Conservation (phyloP, 2,888 invertebrate genomes). For the Galeopsomyia nigrocyanea region DNA sequence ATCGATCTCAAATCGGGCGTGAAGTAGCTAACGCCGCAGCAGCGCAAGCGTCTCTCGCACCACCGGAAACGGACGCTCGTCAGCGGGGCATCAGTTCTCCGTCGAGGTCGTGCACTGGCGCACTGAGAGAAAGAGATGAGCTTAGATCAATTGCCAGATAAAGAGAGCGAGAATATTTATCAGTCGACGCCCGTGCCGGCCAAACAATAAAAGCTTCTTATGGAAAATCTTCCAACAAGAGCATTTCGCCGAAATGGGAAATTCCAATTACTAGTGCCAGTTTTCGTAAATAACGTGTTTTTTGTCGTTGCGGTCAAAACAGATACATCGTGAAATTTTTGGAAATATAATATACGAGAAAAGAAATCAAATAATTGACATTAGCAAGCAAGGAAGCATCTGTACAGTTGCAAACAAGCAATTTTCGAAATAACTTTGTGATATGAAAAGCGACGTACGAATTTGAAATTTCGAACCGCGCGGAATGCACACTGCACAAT, state of each 20-base stretch:
- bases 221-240: too few relatives aligned
- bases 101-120: not conserved
- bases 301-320: too few relatives aligned
- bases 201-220: not conserved
- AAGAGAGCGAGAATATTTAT: conserved; percentile 39
- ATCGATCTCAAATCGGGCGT: conserved; percentile 45
- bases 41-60: conserved; percentile 23
- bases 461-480: not conserved
- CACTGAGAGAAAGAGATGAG: conserved; percentile 3
- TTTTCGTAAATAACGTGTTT: too few relatives aligned
- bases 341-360: too few relatives aligned
- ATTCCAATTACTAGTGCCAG: too few relatives aligned
- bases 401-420: too few relatives aligned
- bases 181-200: not conserved
- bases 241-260: too few relatives aligned
- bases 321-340: too few relatives aligned
- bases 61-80: conserved; percentile 38
- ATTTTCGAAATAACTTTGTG: too few relatives aligned
- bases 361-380: too few relatives aligned
- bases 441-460: too few relatives aligned
- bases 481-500: not conserved
- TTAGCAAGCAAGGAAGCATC: too few relatives aligned
- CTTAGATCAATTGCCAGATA: conserved; percentile 37
- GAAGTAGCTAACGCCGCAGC: conserved; percentile 24
- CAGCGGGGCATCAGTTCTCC: conserved; percentile 33